Evolutionary conservation across 1,140 invertebrate genomes (phyloP).

Genomic region (Sitophilus oryzae): DNA sequence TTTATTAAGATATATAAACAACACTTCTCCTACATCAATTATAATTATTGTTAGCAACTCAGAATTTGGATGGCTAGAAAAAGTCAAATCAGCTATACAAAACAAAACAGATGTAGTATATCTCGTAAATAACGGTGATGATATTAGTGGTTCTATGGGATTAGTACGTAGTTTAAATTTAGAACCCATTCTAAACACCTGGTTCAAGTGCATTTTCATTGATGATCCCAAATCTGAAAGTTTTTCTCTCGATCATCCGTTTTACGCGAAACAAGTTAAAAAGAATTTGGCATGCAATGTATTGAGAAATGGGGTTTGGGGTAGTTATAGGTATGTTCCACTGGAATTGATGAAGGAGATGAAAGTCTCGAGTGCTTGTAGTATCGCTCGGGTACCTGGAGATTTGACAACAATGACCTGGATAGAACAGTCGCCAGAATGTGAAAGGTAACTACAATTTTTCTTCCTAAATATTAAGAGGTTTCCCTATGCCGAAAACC

Average conservation of each 20-base stretch:
- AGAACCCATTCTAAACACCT: slow-evolving; percentile 60
- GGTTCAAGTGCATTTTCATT: slow-evolving; percentile 58
- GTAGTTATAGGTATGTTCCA: slow-evolving; percentile 48
- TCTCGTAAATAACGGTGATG: slow-evolving; percentile 59
- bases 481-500: too few species aligned
- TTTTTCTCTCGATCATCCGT: slow-evolving; percentile 54
- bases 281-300: slow-evolving; percentile 66
- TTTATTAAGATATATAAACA: too few species aligned
- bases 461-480: too few species aligned
- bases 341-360: background rate
- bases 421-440: too few species aligned
- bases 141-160: slow-evolving; percentile 74
- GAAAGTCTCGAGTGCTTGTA: too few species aligned
- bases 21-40: too few species aligned
- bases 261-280: slow-evolving; percentile 54
- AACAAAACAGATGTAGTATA: slow-evolving; percentile 54
- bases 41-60: slow-evolving; percentile 59
- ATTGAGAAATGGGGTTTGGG: slow-evolving; percentile 55
- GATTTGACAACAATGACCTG: too few species aligned
- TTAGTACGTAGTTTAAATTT: slow-evolving; percentile 80
- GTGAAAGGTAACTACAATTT: too few species aligned
- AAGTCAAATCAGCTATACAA: slow-evolving; percentile 62
- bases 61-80: slow-evolving; percentile 74
- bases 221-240: slow-evolving; percentile 55
- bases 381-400: too few species aligned